Evolutionary conservation across 2,113 vertebrate species (phyloP).

Genomic region (Peromyscus maniculatus): DNA sequence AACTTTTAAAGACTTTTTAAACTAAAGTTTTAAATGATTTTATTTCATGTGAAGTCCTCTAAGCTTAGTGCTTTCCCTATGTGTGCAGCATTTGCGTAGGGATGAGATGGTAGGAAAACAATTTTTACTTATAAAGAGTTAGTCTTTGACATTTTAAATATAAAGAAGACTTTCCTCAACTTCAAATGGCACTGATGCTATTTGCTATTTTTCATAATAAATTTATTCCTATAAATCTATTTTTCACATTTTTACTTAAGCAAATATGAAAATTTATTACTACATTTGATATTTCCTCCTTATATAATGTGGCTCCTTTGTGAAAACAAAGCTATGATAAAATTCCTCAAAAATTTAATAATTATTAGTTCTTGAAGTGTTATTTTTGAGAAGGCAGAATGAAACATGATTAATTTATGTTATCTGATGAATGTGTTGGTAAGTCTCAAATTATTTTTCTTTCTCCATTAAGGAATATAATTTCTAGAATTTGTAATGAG

Average conservation of each 20-base stretch:
- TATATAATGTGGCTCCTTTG: slow-evolving; percentile 70
- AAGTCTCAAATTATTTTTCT: slow-evolving; percentile 11
- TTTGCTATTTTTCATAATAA: neutral
- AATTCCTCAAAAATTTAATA: slow-evolving; percentile 70
- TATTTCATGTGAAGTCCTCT: neutral
- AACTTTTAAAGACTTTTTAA: neutral
- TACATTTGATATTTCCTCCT: slow-evolving; percentile 72
- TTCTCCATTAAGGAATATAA: neutral
- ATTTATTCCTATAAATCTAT: neutral
- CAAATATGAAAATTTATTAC: slow-evolving; percentile 15
- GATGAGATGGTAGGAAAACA: neutral
- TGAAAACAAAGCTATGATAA: slow-evolving; percentile 65
- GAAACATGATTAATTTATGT: neutral
- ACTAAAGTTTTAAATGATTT: neutral
- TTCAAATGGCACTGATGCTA: neutral
- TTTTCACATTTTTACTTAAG: slow-evolving; percentile 57
- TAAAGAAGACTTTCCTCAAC: neutral
- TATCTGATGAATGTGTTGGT: slow-evolving; percentile 9
- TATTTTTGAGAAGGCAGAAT: slow-evolving; percentile 38
- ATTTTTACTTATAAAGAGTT: neutral
- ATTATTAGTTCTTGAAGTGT: slow-evolving; percentile 48
- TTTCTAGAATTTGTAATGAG: neutral
- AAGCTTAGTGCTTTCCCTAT: neutral
- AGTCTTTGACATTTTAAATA: neutral
- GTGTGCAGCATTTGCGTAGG: neutral